These are phyloP conservation scores for Oreochromis grahami DNA, from an alignment of 2,797 vertebrate species.

Conservation along the genomic window DNA sequence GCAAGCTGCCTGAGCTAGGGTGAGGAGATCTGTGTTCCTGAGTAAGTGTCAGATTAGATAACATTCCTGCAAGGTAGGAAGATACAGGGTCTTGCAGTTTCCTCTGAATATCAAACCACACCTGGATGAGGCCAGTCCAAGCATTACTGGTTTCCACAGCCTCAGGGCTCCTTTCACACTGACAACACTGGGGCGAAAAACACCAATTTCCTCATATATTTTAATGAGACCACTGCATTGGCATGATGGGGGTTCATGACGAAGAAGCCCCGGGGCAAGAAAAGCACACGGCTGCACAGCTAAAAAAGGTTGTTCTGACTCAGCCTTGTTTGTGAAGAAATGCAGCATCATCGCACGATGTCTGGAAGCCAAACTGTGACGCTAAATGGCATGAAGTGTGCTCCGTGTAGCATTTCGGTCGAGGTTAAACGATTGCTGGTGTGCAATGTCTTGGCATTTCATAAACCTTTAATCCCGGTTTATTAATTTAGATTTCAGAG, in stretches of 20 bases:
- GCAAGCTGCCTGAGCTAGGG: neutral
- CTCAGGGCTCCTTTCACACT: neutral
- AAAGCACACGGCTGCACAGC: neutral
- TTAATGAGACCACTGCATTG: constrained; percentile 15
- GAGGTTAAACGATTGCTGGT: neutral
- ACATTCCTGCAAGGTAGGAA: neutral
- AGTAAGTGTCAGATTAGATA: constrained; percentile 5
- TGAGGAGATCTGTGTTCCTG: neutral
- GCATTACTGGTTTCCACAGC: constrained; percentile 28
- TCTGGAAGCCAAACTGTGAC: neutral
- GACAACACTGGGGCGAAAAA: neutral
- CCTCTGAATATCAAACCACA: constrained; percentile 31
- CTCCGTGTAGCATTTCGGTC: neutral
- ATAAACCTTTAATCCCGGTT: constrained; percentile 5
- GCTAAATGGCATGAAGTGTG: neutral
- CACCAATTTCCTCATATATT: neutral
- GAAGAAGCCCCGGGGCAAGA: neutral
- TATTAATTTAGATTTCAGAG: neutral
- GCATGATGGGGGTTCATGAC: neutral
- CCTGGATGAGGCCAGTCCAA: constrained; percentile 17
- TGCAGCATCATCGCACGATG: neutral
- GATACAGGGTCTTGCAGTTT: neutral
- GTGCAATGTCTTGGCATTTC: neutral
- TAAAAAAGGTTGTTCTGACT: neutral
- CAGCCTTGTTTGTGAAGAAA: neutral